Evolutionary conservation across 2,113 vertebrate genomes (phyloP).

Genomic region (Rhinichthys klamathensis): DNA sequence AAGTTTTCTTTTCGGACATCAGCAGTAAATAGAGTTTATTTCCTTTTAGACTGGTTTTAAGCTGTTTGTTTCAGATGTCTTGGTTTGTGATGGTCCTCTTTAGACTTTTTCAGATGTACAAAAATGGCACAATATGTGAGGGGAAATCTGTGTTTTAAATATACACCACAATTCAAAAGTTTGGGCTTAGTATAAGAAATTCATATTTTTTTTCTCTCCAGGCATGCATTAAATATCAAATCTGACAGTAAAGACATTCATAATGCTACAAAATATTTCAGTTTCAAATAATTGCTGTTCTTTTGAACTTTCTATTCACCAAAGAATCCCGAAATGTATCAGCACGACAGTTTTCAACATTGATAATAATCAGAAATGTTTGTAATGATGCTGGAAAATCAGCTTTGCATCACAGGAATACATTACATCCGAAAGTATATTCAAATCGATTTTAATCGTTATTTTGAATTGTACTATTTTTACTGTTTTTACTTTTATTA

Average conservation of each 20-base stretch:
- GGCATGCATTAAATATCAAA: not conserved
- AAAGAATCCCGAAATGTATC: not conserved
- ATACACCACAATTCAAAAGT: not conserved
- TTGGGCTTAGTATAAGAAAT: not conserved
- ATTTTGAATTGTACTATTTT: not conserved
- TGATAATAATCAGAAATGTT: not conserved
- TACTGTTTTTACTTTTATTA: not conserved
- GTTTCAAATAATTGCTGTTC: not conserved
- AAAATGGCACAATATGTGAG: not conserved
- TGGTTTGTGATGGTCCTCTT: not conserved
- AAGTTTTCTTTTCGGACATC: not conserved
- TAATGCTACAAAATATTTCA: not conserved
- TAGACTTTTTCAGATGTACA: not conserved
- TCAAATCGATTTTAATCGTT: not conserved
- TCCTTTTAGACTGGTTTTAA: not conserved
- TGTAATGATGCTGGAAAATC: not conserved
- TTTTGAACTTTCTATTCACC: not conserved
- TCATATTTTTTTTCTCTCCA: not conserved
- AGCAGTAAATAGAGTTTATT: not conserved
- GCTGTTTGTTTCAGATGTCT: not conserved
- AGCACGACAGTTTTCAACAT: not conserved
- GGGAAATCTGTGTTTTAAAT: not conserved
- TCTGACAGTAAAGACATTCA: not conserved
- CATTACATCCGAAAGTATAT: not conserved
- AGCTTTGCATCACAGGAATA: not conserved